Evolutionary conservation across 1,140 invertebrate species (phyloP).

Genomic region (Cotesia glomerata): DNA sequence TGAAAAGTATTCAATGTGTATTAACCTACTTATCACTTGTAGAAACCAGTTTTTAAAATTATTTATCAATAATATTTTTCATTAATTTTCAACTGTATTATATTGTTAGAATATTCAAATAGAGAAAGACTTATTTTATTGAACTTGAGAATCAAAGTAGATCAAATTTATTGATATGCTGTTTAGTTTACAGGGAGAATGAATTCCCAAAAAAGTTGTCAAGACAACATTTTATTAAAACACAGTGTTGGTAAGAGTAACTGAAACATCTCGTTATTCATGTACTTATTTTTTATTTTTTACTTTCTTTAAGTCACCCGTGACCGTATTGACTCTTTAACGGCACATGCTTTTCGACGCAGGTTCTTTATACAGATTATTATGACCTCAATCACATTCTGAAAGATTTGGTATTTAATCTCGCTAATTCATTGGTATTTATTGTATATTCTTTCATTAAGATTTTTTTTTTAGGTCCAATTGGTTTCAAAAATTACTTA

Average conservation of each 20-base stretch:
- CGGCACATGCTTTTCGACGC: constrained; percentile 27
- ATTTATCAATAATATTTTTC: too few relatives aligned
- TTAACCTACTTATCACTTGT: not conserved
- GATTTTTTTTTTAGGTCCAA: too few relatives aligned
- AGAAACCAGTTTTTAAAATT: too few relatives aligned
- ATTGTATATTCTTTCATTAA: too few relatives aligned
- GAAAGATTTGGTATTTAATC: constrained; percentile 30
- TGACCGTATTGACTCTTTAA: constrained; percentile 13
- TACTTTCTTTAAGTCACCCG: constrained; percentile 21
- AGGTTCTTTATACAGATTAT: constrained; percentile 17
- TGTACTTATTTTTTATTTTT: constrained; percentile 3
- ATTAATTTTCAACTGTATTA: too few relatives aligned
- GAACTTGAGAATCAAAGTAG: not conserved
- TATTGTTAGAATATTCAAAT: too few relatives aligned
- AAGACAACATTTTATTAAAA: not conserved
- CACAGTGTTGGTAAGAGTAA: constrained; percentile 6
- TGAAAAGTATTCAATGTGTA: too few relatives aligned
- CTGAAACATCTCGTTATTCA: not conserved
- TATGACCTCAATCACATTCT: constrained; percentile 22
- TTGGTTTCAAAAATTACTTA: too few relatives aligned
- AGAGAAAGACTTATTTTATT: too few relatives aligned
- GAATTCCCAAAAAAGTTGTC: not conserved
- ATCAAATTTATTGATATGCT: not conserved
- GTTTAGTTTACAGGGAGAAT: not conserved
- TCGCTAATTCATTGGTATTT: not conserved